Evolutionary conservation across 2,113 vertebrate species (phyloP).

Genomic region (Mus pahari): DNA sequence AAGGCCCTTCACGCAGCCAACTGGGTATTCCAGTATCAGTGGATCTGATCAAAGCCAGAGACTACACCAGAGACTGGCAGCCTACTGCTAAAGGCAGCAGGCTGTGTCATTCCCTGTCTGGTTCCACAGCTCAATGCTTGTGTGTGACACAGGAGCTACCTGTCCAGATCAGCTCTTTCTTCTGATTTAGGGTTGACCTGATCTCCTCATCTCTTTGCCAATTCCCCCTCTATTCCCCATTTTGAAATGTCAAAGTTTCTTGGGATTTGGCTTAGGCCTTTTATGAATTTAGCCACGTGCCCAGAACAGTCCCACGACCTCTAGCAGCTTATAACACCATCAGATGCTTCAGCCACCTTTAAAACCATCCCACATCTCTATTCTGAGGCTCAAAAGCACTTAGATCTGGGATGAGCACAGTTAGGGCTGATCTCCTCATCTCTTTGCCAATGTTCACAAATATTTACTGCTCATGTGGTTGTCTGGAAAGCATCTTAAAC

Average conservation of each 20-base stretch:
- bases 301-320: not conserved
- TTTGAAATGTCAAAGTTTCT: slow-evolving; percentile 8
- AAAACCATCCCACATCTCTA: not conserved
- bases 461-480: not conserved
- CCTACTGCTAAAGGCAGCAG: not conserved
- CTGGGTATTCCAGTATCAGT: not conserved
- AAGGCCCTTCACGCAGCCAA: not conserved
- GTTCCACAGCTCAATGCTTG: not conserved
- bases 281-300: slow-evolving; percentile 12
- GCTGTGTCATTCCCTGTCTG: not conserved
- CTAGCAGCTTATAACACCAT: slow-evolving; percentile 10
- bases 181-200: not conserved
- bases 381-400: slow-evolving; percentile 16
- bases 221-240: not conserved
- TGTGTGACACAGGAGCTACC: not conserved
- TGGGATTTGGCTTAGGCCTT: not conserved
- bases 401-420: not conserved
- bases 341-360: not conserved
- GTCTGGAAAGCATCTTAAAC: not conserved
- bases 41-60: not conserved
- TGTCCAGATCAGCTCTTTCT: not conserved
- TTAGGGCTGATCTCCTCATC: not conserved
- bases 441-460: not conserved
- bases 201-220: not conserved
- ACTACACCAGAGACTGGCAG: not conserved